Evolutionary conservation across 2,113 vertebrate species (phyloP), one percentile per base, ranked within the genome.

Genomic region (Pristiophorus japonicus): DNA sequence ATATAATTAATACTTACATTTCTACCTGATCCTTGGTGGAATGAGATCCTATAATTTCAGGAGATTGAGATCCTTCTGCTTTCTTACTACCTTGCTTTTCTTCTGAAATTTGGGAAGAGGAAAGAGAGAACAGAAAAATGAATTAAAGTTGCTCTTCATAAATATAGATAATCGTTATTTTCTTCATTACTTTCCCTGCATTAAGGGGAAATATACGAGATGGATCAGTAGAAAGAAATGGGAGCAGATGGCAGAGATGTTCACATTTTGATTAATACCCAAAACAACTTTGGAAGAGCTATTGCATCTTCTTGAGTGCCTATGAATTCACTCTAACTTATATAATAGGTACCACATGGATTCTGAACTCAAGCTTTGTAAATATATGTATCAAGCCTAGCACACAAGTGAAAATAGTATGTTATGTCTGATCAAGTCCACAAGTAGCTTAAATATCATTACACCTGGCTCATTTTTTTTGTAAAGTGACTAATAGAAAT

Each of bases 21-120:
- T 99, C 99, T 98, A 99, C 99, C 98, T 99, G 99, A 97, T 99
- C 99, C 98, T 99, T 99, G 96, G 98, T 98, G 97, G 99, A 98
- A 96, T 98, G 98, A 96, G 98, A 99, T 96, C 98, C 97, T 96
- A 97, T 98, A 97, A 98, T 97, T 96, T 99, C 99, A 94, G 99
- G 98, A 98, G 98, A 98, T 96, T 98, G 98, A 96, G 98, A 98
- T 96, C 97, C 98, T 97, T 99, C 99, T 95, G 98, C 97, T 96
- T 99, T 99, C 96, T 98, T 99, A 96, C 97, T 98, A 97, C 98
- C 98, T 97, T 98, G 98, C 97, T 99, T 99, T 97, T 99, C 99
- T 98, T 99, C 98, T 98, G 63, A 65, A 84, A 67, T 95, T 88
- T 34, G 59, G 45, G 27, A 84, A 67, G 45, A 70, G 22, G 38